These are phyloP conservation scores for Tinamus major DNA, from an alignment of 2,797 vertebrate genomes.

Conservation along the genomic window DNA sequence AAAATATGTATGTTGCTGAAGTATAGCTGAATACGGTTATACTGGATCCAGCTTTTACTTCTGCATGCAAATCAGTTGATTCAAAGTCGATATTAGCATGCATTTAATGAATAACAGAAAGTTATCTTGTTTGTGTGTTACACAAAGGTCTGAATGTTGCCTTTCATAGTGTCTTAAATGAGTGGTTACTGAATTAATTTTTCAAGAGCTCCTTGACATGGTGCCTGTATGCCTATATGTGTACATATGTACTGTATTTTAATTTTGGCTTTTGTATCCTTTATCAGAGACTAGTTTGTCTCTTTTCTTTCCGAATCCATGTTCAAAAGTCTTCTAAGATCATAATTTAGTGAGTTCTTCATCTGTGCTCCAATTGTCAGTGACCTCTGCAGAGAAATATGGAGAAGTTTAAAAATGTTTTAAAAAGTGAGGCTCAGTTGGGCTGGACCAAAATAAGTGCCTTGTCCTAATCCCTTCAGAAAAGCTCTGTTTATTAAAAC, in stretches of 20 bases:
- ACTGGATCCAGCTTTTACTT: neutral
- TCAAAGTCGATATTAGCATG: neutral
- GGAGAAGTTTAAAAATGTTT: neutral
- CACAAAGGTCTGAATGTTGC: neutral
- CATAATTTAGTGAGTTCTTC: neutral
- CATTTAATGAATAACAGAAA: neutral
- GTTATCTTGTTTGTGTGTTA: neutral
- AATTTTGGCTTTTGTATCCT: neutral
- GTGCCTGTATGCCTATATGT: neutral
- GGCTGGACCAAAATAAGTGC: neutral
- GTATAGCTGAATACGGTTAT: neutral
- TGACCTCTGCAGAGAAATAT: neutral
- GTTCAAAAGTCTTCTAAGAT: neutral
- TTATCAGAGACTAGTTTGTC: neutral
- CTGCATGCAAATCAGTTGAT: neutral
- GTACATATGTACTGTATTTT: neutral
- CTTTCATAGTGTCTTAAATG: neutral
- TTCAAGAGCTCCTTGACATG: neutral
- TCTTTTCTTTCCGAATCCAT: neutral
- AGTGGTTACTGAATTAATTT: neutral
- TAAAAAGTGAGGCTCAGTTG: neutral
- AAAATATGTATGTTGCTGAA: neutral
- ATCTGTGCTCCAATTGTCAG: neutral
- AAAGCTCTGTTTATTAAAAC: neutral
- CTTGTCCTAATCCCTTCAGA: neutral